Base-by-base conservation (phyloP, 1,140 invertebrate species). In the Drosophila busckii region DNA sequence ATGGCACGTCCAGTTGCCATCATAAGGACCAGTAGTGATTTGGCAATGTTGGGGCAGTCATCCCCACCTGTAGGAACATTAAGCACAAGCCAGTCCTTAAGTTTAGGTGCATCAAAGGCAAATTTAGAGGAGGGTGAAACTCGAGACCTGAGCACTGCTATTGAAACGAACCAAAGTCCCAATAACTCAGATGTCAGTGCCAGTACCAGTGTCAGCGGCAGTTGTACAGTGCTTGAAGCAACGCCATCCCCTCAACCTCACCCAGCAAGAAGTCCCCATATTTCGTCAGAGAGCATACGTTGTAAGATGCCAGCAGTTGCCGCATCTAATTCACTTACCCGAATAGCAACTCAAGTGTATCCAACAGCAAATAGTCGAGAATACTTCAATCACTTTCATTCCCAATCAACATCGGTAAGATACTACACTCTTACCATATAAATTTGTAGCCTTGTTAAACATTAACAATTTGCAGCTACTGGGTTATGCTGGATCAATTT, bases 1-100 rank as follows among this genome's bases (percentile, higher is more conserved):
- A 97, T 98, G 94, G 96, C 97, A 2, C 90, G 97, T 63, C 97
- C 97, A 0, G 97, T 98, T 5, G 96, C 97, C 13, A 97, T 98
- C 63, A 96, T 98, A 71, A 90, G 96, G 78, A 96, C 95, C 25
- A 96, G 95, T 60, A 94, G 94, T 89, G 89, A 88, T 84, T 88
- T 89, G 49, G 88, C 89, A 31, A 88, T 90, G 84, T n/a, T n/a
- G n/a, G 83, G 89, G 67, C 84, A 89, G 90, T 67, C 91, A n/a
- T 90, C 92, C 2, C 90, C 92, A 3, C 88, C n/a, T n/a, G n/a
- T n/a, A n/a, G n/a, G n/a, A n/a, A n/a, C 90, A 1, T 91, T 92
- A 1, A 15, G 49, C 9, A 42, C 58, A 7, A 62, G 44, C 23
- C 66, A 69, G 13, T 52, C 61, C 4, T 44, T 63, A 2, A 80